Evolutionary conservation across 2,797 vertebrate genomes (phyloP).

Genomic region (Takifugu ocellatus): DNA sequence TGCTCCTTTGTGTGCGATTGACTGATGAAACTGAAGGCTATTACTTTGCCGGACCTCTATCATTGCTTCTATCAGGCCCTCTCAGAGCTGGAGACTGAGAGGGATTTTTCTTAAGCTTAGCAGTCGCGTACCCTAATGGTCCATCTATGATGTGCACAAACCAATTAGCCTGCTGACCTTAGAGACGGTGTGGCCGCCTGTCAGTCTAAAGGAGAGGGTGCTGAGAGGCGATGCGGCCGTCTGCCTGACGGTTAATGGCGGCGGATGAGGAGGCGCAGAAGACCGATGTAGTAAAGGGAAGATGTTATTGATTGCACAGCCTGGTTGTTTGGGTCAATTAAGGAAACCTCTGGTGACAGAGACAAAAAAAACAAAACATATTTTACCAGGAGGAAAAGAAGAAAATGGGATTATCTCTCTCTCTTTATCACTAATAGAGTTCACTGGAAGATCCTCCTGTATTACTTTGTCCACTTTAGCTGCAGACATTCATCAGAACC

Average conservation of each 20-base stretch:
- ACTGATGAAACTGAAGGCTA: constrained; percentile 36
- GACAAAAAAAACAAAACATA: constrained; percentile 21
- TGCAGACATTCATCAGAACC: too few relatives aligned
- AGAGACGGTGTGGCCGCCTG: constrained; percentile 49
- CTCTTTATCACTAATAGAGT: constrained; percentile 9
- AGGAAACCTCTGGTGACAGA: constrained; percentile 29
- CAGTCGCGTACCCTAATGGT: constrained; percentile 58
- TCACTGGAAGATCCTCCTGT: constrained; percentile 11
- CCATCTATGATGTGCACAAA: constrained; percentile 62
- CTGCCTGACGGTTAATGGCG: constrained; percentile 33
- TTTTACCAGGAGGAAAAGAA: constrained; percentile 23
- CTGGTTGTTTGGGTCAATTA: constrained; percentile 44
- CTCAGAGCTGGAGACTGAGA: constrained; percentile 1
- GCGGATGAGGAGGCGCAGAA: constrained; percentile 34
- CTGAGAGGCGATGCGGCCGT: constrained; percentile 39
- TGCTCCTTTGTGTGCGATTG: constrained; percentile 21
- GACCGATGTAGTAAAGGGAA: constrained; percentile 9
- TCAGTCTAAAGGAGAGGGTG: constrained; percentile 35
- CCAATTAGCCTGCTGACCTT: constrained; percentile 74
- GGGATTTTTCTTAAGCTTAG: constrained; percentile 34
- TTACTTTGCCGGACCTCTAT: constrained; percentile 26
- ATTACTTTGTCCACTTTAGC: constrained; percentile 15
- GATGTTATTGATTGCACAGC: constrained; percentile 48
- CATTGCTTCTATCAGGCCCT: constrained; percentile 22
- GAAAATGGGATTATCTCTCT: constrained; percentile 32